Evolutionary conservation across 2,888 invertebrate species (phyloP), one percentile per base, ranked within the genome.

Genomic region (Epistrophella euchroma): DNA sequence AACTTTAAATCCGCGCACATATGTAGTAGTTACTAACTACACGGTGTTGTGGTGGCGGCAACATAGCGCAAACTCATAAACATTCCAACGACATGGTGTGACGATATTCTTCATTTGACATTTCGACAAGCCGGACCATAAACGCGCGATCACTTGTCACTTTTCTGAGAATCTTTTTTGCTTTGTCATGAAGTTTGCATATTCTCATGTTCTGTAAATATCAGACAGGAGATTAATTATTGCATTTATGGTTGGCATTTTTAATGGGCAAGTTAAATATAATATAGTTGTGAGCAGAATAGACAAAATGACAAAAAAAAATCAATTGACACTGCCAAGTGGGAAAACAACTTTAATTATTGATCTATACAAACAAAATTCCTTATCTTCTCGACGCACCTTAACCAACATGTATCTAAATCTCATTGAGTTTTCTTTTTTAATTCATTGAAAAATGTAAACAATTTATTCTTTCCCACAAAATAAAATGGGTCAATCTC

Each of bases 211-310:
- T 52, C 45, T 50, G 35, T n/a, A 37, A 37, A 68, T 66, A 40
- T 37, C 66, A 32, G 81, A 66, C 47, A 72, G 50, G 50, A 76
- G 82, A 82, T 79, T 70, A 56, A 83, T 74, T 56, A 56, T 35
- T 74, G 56, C 71, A n/a, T n/a, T 43, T 17, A 68, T 62, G 52
- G 62, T 55, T 55, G 15, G 45, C 47, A 64, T 68, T 60, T 58
- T 52, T 7, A 68, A 73, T 40, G 56, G 32, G 13, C 66, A 60
- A 7, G n/a, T 45, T 32, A 28, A 37, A 17, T 56, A 5, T 56
- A 5, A 17, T 28, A n/a, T 7, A 10, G 11, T 62, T 72, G 74
- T 37, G 62, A 60, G 10, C 19, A 55, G 32, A 50, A 68, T 68
- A 45, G 43, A 50, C 52, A 74, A 75, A 81, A 64, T 74, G 80